Evolutionary conservation across 2,888 invertebrate species (phyloP), one percentile per base, ranked within the genome.

Genomic region (Drosophila austrosaltans): DNA sequence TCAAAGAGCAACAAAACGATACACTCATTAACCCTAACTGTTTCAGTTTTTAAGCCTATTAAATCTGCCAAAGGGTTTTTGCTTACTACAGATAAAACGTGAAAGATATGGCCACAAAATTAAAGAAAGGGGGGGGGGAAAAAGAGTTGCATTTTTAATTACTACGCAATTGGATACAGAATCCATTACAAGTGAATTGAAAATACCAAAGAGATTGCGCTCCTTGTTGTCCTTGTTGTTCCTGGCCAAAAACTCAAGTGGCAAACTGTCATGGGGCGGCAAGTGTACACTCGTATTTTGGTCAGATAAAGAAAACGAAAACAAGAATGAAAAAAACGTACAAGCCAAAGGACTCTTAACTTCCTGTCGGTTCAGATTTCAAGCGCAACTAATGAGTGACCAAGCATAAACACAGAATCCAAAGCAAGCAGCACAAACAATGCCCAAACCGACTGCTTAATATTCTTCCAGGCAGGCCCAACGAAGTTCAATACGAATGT

Each of bases 371-470:
- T 25, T 66, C 81, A 71, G 72, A 69, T 79, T 75, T 72, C 72
- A 70, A 66, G 82, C 82, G 78, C 82, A 86, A 88, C 83, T 88
- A 86, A 83, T 83, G 83, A 83, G 83, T 82, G 83, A 81, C 72
- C 86, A 66, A 66, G 72, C 75, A 76, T 76, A 71, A 66, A 76
- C 63, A 71, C 42, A 63, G 22, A 10, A 48, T 2, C 44, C 16
- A 44, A 53, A 30, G 22, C 53, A 62, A 77, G 22, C 16, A 53
- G 32, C 16, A 65, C 53, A 56, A 12, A 20, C 10, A 42, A 4
- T 8, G 4, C 10, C 2, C 0, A 36, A 36, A 36, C 36, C 10
- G 8, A 36, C 8, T 1, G 36, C 36, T 4, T 36, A 2, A 36
- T 36, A 36, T 7, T 8, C 36, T 36, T 30, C 1, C 6, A 5